Conservation (phyloP, 2,113 vertebrate species). For the human (Homo sapiens) region GRCh38 chr5:59042001-59042500, state of each 20-base stretch:
- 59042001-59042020: background rate
- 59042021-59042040: background rate
- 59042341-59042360: conserved; percentile 20
- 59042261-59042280: conserved; percentile 57
- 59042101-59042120: conserved; percentile 26
- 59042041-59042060: conserved; percentile 8
- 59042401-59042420: conserved; percentile 52
- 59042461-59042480: conserved; percentile 53
- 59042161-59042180: conserved; percentile 4
- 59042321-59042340: conserved; percentile 38
- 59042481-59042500: conserved; percentile 38
- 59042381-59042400: conserved; percentile 57
- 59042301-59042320: conserved; percentile 39
- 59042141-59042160: conserved; percentile 35
- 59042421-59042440: conserved; percentile 26
- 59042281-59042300: conserved; percentile 51
- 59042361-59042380: conserved; percentile 63
- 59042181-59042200: background rate
- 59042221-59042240: background rate
- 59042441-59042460: conserved; percentile 59
- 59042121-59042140: background rate
- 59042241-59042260: background rate
- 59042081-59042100: background rate
- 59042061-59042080: background rate
- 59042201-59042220: conserved; percentile 5